phyloP scores from a whole-genome alignment of 1,140 invertebrate species.

The Nasonia longicornis region DNA sequence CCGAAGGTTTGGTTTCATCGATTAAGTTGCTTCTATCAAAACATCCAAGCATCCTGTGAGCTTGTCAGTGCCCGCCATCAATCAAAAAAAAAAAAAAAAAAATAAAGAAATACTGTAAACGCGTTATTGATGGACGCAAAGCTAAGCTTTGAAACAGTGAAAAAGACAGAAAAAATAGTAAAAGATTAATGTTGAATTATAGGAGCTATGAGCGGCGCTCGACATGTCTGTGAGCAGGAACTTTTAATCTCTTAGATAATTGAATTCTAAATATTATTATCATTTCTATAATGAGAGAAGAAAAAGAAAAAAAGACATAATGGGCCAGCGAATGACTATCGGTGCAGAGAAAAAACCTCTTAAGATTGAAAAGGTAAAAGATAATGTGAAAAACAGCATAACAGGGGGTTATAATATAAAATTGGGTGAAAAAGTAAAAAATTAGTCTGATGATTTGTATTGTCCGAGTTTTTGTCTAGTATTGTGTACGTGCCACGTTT shows the following conservation, averaged over 20 bases:
- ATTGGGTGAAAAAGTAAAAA: conserved; percentile 49
- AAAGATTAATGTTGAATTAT: conserved; percentile 36
- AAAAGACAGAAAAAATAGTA: conserved; percentile 48
- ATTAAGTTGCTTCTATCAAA: conserved; percentile 59
- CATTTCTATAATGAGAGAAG: conserved; percentile 51
- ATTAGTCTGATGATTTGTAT: conserved; percentile 66
- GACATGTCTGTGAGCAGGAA: conserved; percentile 56
- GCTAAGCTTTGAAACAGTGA: conserved; percentile 45
- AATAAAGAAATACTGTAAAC: conserved; percentile 38
- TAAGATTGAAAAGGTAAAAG: conserved; percentile 33
- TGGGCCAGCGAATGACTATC: conserved; percentile 52
- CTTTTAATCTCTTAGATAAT: conserved; percentile 67
- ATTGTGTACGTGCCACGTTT: conserved; percentile 68
- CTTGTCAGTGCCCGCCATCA: conserved; percentile 55
- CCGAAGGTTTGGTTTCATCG: conserved; percentile 59
- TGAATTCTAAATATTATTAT: conserved; percentile 63
- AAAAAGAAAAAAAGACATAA: conserved; percentile 51
- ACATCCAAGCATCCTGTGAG: conserved; percentile 57
- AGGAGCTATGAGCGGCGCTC: conserved; percentile 51
- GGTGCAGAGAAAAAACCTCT: conserved; percentile 50
- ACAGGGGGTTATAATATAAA: conserved; percentile 42
- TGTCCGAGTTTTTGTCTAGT: conserved; percentile 66
- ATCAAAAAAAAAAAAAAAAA: conserved; percentile 44
- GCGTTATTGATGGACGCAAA: conserved; percentile 33
- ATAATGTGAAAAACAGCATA: conserved; percentile 47